A percentile compares a stretch with the other conserved stretches of the same genome.
phyloP scores from a whole-genome alignment of 2,113 vertebrate genomes.

The Triplophysa siluroides region DNA sequence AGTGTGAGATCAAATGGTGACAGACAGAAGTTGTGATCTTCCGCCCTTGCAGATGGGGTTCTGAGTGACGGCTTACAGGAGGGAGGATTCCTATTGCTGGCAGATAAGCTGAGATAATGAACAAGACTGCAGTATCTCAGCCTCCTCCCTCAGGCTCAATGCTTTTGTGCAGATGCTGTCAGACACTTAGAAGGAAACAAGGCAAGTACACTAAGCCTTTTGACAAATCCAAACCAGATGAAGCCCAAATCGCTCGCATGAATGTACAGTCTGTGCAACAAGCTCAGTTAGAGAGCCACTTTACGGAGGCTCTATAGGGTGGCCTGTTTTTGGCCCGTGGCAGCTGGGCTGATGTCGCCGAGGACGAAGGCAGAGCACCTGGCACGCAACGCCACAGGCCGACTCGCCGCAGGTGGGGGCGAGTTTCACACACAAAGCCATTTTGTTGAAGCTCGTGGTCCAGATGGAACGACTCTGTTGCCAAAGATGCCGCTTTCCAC shows the following conservation, averaged over 20 bases:
- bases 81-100: constrained; percentile 39
- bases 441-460: constrained; percentile 69
- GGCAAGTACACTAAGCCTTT: constrained; percentile 25
- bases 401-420: constrained; percentile 51
- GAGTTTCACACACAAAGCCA: constrained; percentile 71
- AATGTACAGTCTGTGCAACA: constrained; percentile 24
- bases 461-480: constrained; percentile 71
- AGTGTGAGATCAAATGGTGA: constrained; percentile 50
- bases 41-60: constrained; percentile 49
- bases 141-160: not conserved
- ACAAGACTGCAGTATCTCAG: constrained; percentile 34
- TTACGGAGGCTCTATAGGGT: not conserved
- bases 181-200: constrained; percentile 14
- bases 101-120: constrained; percentile 53
- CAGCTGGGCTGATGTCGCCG: constrained; percentile 51
- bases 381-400: constrained; percentile 45
- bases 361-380: constrained; percentile 59
- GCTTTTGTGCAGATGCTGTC: constrained; percentile 20
- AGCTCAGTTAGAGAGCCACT: constrained; percentile 14
- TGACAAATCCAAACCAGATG: constrained; percentile 32
- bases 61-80: not conserved
- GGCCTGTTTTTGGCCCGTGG: not conserved
- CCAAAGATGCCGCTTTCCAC: constrained; percentile 68
- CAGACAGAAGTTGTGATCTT: constrained; percentile 48
- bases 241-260: constrained; percentile 13